Evolutionary conservation across 2,113 vertebrate genomes (phyloP), one percentile per base, ranked within the genome.

Genomic region (Colistium nudipinnis): DNA sequence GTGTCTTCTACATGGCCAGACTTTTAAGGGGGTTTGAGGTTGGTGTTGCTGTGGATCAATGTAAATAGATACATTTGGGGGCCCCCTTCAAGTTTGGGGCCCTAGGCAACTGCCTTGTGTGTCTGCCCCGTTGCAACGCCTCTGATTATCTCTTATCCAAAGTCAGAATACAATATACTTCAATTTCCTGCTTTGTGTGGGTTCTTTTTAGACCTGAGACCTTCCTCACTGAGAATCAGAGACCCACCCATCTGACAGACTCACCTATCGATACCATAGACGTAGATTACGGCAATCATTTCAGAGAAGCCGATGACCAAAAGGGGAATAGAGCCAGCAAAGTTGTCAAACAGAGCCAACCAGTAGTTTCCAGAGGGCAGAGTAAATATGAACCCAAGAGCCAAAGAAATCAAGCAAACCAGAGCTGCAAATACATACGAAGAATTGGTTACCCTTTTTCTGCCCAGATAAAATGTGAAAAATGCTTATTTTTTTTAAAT

Each of bases 201-300:
- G n/a, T n/a, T n/a, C n/a, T n/a, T n/a, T n/a, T n/a, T n/a, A n/a
- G n/a, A n/a, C n/a, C n/a, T n/a, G n/a, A n/a, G n/a, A n/a, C n/a
- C n/a, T n/a, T n/a, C n/a, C n/a, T n/a, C n/a, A n/a, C n/a, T n/a
- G n/a, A n/a, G n/a, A n/a, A 4, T n/a, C n/a, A n/a, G n/a, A n/a
- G n/a, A n/a, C n/a, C n/a, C n/a, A n/a, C n/a, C n/a, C n/a, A n/a
- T n/a, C n/a, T n/a, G 27, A 47, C 5, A 59, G 1, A 79, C 93
- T 74, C 91, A 98, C 97, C 96, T 96, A 87, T 98, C 95, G 53
- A 95, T 62, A 13, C 97, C 97, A 0, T 99, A 98, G 65, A 99
- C 80, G 76, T 99, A 99, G 63, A 93, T 82, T 0, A 98, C 95
- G 0, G 93, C 12, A 8, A 97, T 49, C 95, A 97, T 98, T 88